These are phyloP conservation scores for Listronotus bonariensis DNA, from an alignment of 1,140 invertebrate genomes.

Conservation along the genomic window DNA sequence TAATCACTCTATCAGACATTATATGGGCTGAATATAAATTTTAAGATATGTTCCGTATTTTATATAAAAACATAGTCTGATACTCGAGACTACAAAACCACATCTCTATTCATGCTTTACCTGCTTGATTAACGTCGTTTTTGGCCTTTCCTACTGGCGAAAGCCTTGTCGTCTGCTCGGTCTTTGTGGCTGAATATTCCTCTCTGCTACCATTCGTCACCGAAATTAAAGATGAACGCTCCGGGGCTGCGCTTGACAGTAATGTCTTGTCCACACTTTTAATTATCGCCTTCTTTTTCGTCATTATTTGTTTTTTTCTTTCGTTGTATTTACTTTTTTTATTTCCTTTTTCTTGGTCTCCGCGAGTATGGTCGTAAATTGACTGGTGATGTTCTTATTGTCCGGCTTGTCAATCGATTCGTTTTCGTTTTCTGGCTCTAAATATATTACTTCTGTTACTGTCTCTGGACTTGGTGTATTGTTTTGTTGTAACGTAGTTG, in stretches of 20 bases:
- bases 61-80: no score
- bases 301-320: background rate
- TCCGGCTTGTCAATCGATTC: background rate
- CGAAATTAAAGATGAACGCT: constrained; percentile 24
- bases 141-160: background rate
- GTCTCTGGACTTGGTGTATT: no score
- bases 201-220: background rate
- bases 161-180: background rate
- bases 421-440: no score
- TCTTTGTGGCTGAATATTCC: constrained; percentile 7
- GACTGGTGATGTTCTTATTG: constrained; percentile 1
- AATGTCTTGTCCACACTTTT: constrained; percentile 19
- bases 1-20: no score
- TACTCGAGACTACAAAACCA: background rate
- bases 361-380: no score
- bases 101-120: background rate
- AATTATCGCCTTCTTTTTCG: constrained; percentile 10
- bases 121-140: constrained; percentile 9
- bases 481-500: no score
- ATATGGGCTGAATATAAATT: no score
- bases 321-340: no score
- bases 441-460: no score
- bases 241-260: constrained; percentile 19
- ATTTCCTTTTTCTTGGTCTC: no score
- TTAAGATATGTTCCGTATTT: no score